A percentile compares a stretch with the other conserved stretches of the same genome.
Conservation (phyloP, 2,888 invertebrate species). For the Cosmorhoe ocellata region DNA sequence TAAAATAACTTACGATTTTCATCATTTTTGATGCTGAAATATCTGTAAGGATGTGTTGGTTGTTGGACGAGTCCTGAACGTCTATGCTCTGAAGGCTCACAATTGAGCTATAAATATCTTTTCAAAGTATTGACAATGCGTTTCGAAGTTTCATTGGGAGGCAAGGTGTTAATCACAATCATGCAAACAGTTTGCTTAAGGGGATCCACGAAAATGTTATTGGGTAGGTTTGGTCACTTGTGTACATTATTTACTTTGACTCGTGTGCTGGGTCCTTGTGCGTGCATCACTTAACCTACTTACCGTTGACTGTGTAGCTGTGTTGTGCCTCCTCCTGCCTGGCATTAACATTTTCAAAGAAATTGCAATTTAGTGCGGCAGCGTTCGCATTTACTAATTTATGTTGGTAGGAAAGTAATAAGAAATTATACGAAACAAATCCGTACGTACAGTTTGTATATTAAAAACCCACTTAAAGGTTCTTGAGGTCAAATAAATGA, state of each 20-base stretch:
- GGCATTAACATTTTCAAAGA: neutral
- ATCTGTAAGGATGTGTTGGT: slow-evolving; percentile 49
- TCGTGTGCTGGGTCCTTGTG: slow-evolving; percentile 29
- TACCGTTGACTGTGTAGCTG: slow-evolving; percentile 9
- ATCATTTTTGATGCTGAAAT: slow-evolving; percentile 56
- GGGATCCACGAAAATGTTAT: slow-evolving; percentile 73
- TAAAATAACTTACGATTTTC: slow-evolving; percentile 66
- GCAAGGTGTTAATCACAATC: slow-evolving; percentile 78
- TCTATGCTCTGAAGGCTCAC: slow-evolving; percentile 57
- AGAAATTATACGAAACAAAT: too few species aligned
- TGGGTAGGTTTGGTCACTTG: slow-evolving; percentile 67
- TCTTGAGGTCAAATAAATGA: slow-evolving; percentile 21
- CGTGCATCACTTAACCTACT: slow-evolving; percentile 58
- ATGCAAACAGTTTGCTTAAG: slow-evolving; percentile 77
- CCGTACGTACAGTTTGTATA: too few species aligned
- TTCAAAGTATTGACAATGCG: slow-evolving; percentile 68
- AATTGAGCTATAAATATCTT: slow-evolving; percentile 71
- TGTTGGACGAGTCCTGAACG: slow-evolving; percentile 60
- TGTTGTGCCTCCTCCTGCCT: neutral
- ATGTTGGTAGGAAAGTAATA: too few species aligned
- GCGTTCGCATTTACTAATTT: too few species aligned
- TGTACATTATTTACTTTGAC: slow-evolving; percentile 65
- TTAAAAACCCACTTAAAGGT: neutral
- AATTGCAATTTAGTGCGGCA: too few species aligned
- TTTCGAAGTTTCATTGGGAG: slow-evolving; percentile 74